Conservation (phyloP, 2,113 vertebrate genomes). For the Heliornis fulica region DNA sequence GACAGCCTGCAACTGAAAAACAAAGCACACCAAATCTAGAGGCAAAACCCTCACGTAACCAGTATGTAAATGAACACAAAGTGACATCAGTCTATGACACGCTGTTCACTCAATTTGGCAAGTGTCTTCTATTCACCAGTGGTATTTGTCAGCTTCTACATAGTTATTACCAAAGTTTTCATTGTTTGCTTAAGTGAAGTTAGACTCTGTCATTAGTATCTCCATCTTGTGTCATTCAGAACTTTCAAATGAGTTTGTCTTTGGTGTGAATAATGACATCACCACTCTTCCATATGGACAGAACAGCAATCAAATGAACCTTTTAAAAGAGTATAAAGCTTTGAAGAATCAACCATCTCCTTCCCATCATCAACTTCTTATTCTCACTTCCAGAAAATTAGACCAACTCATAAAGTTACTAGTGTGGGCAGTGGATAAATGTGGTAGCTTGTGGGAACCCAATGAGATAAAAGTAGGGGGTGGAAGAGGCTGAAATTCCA, state of each 20-base stretch:
- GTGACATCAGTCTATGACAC: neutral
- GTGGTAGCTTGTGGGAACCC: neutral
- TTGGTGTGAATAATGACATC: neutral
- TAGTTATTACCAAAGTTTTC: neutral
- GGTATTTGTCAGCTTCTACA: neutral
- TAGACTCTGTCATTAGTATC: neutral
- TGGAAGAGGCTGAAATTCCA: neutral
- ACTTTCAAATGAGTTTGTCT: constrained; percentile 6
- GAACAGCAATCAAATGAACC: neutral
- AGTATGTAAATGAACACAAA: neutral
- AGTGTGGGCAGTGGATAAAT: neutral
- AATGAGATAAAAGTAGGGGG: neutral
- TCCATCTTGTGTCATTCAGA: neutral
- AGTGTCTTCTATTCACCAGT: neutral
- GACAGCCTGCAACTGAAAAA: neutral
- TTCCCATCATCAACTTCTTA: neutral
- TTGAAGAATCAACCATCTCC: neutral
- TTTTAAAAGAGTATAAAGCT: neutral
- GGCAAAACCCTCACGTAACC: neutral
- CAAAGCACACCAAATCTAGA: neutral
- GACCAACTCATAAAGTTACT: neutral
- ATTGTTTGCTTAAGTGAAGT: constrained; percentile 23
- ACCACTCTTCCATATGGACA: neutral
- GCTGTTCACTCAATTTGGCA: neutral
- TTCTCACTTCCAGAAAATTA: neutral